These are phyloP conservation scores for Misgurnus mizolepis DNA, from an alignment of 2,113 vertebrate genomes.

Conservation along the genomic window DNA sequence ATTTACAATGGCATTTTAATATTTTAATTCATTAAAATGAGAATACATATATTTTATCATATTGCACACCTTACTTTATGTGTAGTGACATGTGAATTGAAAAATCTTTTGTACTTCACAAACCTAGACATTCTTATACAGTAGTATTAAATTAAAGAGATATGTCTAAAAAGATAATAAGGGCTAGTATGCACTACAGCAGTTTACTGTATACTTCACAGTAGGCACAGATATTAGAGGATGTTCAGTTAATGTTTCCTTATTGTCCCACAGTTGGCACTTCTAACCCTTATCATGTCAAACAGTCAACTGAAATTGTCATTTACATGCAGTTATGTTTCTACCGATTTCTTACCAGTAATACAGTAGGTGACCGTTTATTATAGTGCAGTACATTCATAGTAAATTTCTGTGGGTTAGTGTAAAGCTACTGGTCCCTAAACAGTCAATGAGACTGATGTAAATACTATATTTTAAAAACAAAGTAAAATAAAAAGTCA, in stretches of 20 bases:
- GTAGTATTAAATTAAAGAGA: neutral
- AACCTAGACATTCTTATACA: neutral
- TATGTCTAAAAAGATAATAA: too few relatives aligned
- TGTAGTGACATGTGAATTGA: neutral
- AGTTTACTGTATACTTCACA: neutral
- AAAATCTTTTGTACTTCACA: neutral
- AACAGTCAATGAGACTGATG: neutral
- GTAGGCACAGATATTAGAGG: slow-evolving; percentile 4
- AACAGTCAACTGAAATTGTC: neutral
- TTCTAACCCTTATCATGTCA: neutral
- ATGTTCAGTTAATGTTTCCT: slow-evolving; percentile 3
- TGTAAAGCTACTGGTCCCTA: neutral
- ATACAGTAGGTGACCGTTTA: neutral
- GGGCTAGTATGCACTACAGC: neutral
- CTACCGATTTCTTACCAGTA: neutral
- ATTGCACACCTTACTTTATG: neutral
- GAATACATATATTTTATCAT: neutral
- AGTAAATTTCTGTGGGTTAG: neutral
- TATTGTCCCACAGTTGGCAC: neutral
- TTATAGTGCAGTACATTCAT: slow-evolving; percentile 2
- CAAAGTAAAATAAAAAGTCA: neutral
- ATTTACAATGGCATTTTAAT: neutral
- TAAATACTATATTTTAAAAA: neutral
- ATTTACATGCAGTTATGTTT: neutral
- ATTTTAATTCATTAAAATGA: slow-evolving; percentile 4